These are phyloP conservation scores for Pollenia amentaria DNA, from an alignment of 2,888 invertebrate genomes.

Conservation along the genomic window DNA sequence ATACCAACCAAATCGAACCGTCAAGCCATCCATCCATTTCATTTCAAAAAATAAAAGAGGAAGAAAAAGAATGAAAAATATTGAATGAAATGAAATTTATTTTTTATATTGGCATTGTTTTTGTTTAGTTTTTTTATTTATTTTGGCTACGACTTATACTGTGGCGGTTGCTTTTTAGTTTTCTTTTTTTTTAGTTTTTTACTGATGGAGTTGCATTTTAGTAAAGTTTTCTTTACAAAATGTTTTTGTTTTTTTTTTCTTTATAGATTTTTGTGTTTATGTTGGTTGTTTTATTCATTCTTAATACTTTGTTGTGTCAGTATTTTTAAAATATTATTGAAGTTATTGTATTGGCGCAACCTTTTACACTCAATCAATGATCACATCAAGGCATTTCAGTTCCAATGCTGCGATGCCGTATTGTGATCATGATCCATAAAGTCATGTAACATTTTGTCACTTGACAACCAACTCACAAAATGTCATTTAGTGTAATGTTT, in stretches of 20 bases:
- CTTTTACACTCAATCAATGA: constrained; percentile 71
- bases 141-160: constrained; percentile 47
- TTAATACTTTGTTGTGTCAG: constrained; percentile 74
- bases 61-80: constrained; percentile 13
- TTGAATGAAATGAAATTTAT: constrained; percentile 64
- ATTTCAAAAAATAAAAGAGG: constrained; percentile 1
- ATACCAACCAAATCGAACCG: constrained; percentile 54
- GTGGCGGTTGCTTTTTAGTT: constrained; percentile 47
- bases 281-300: constrained; percentile 49
- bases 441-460: constrained; percentile 76
- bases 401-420: constrained; percentile 16
- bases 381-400: constrained; percentile 17
- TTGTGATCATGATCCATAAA: constrained; percentile 70
- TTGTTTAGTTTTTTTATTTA: constrained; percentile 38
- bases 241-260: background rate
- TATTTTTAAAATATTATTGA: constrained; percentile 69
- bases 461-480: constrained; percentile 74
- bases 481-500: constrained; percentile 72
- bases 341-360: constrained; percentile 66
- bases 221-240: constrained; percentile 55
- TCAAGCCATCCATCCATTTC: constrained; percentile 7
- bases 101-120: constrained; percentile 35
- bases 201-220: constrained; percentile 54
- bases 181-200: constrained; percentile 9
- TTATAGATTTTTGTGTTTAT: constrained; percentile 5